Evolutionary conservation across 2,888 invertebrate genomes (phyloP), one percentile per base, ranked within the genome.

Genomic region (Caenorhabditis virilis): DNA sequence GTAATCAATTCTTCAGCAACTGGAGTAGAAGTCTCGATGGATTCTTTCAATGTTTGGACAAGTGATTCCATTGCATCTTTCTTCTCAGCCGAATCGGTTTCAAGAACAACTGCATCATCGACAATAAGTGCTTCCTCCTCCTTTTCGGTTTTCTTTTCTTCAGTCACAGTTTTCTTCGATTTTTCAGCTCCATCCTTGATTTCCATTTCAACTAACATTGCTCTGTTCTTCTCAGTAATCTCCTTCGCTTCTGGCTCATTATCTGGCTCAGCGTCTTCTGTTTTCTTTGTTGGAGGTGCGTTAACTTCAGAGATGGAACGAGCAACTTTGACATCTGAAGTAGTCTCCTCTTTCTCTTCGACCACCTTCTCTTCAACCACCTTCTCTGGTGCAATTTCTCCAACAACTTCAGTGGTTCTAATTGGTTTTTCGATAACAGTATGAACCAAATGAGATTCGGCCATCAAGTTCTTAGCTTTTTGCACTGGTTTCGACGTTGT

Each of bases 31-130:
- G 56, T 33, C 20, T 48, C 56, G 15, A 55, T 58, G n/a, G 55
- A 20, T 30, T 55, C 57, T 55, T 64, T 57, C 15, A 53, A 57
- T 0, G 53, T 53, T 41, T 57, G 57, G n/a, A 30, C 13, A 6
- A 13, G 30, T 30, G 30, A 30, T 9, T 9, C 6, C 13, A 13
- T 30, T 30, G 30, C 6, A 6, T 6, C 7, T 30, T 30, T 13
- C 13, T 30, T 13, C 6, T 6, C 30, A 30, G 7, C 18, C n/a
- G 27, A 27, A 39, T 35, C 36, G 27, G 26, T 45, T 26, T 27
- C 38, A 18, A 23, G 20, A 42, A 43, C 23, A 48, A 35, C 41
- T 41, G 30, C 22, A 18, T 60, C 27, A 49, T 20, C 33, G 43
- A 30, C 53, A 22, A 38, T 59, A 35, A 30, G 42, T 22, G 51